Conservation (phyloP, 2,888 invertebrate genomes). For the Odontocolon sp. region DNA sequence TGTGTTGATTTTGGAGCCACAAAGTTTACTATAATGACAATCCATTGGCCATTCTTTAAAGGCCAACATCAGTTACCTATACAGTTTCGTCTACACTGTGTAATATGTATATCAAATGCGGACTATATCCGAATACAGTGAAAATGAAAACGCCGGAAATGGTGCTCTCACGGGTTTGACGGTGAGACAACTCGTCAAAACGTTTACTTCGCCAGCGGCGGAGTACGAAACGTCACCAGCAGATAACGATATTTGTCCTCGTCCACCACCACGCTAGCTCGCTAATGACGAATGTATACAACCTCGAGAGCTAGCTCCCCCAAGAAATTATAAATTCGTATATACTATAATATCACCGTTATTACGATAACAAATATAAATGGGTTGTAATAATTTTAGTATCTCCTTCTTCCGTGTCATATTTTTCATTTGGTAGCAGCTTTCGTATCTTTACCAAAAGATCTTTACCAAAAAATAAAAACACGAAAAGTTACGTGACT, state of each 20-base stretch:
- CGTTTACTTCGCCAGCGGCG: conserved; percentile 38
- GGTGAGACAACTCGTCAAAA: conserved; percentile 10
- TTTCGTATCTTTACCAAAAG: no score
- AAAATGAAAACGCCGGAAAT: conserved; percentile 16
- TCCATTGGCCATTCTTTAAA: no score
- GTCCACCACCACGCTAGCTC: conserved; percentile 50
- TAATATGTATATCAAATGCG: background rate
- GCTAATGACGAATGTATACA: conserved; percentile 62
- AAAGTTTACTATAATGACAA: no score
- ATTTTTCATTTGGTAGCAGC: background rate
- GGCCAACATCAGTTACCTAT: no score
- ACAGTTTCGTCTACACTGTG: background rate
- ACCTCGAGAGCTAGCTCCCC: conserved; percentile 20
- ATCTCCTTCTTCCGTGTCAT: conserved; percentile 4
- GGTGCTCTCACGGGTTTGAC: conserved; percentile 22
- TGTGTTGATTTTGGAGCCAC: no score
- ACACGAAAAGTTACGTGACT: no score
- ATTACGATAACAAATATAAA: conserved; percentile 54
- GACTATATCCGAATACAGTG: background rate
- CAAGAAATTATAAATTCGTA: conserved; percentile 53
- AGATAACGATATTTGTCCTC: conserved; percentile 66
- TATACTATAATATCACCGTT: conserved; percentile 56
- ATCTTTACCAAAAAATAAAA: no score
- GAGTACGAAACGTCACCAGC: conserved; percentile 61
- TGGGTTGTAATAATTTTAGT: conserved; percentile 50